Evolutionary conservation across 2,888 invertebrate genomes (phyloP), one percentile per base, ranked within the genome.

Genomic region (Ophonus ardosiacus): DNA sequence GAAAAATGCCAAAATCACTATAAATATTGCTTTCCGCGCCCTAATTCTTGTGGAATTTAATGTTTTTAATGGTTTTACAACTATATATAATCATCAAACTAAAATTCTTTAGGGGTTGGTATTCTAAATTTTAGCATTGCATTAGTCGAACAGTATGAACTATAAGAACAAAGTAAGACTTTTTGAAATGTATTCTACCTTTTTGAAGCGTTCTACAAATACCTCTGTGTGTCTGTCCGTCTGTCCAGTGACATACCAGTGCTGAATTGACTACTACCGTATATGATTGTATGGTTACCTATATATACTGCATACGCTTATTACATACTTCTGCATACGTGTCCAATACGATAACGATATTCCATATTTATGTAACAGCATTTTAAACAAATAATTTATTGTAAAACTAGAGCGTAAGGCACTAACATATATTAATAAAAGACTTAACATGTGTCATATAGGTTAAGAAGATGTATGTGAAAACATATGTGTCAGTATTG

Each of bases 391-490:
- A 13, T 51, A 59, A 59, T 59, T 59, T 59, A 59, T 59, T 18
- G 59, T 59, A 59, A 59, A 18, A 13, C 8, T 18, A 18, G 59
- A 10, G 17, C n/a, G 15, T 59, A 59, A 59, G 18, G 18, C 15
- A 59, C 59, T 59, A 59, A 59, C 59, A 59, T 18, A 59, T 59
- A 18, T 59, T 51, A 51, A 51, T 51, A 81, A 81, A 82, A 82
- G 82, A 82, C 82, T 82, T 82, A 82, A 82, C 82, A 82, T 82
- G 82, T 82, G 82, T 82, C 82, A 82, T 82, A 4, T 74, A 82
- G 59, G 57, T 38, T 82, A 82, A 83, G 57, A 56, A 83, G 18
- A 83, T 43, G 31, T 78, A 84, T 84, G 84, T 78, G 63, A 63
- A 31, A 43, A 78, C 84, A 84, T 78, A 63, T 78, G 43, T 83